These are phyloP conservation scores for Candoia aspera DNA, from an alignment of 2,113 vertebrate genomes.

Conservation along the genomic window DNA sequence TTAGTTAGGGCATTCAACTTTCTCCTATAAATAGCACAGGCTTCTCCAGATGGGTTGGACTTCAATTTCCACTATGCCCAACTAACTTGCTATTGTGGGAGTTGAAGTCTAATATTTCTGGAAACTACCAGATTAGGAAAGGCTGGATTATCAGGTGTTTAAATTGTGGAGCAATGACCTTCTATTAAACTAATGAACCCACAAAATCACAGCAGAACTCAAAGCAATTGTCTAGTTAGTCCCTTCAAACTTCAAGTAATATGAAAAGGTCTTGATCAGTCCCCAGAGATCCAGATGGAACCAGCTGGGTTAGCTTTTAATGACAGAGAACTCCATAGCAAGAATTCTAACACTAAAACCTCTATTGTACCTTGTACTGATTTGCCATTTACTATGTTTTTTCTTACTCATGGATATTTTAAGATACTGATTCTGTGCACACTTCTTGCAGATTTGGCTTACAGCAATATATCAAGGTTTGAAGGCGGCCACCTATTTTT, in stretches of 20 bases:
- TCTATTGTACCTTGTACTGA: no score
- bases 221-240: background rate
- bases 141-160: background rate
- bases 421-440: background rate
- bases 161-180: no score
- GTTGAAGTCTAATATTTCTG: no score
- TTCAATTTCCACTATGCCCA: no score
- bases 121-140: no score
- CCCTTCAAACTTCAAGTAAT: background rate
- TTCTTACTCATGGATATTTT: background rate
- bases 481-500: constrained; percentile 88
- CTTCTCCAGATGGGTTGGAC: no score
- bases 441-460: constrained; percentile 84
- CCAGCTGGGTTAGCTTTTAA: background rate
- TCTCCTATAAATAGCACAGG: no score
- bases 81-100: no score
- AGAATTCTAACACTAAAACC: background rate
- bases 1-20: background rate
- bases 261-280: background rate
- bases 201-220: background rate
- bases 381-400: background rate
- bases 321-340: background rate
- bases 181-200: background rate
- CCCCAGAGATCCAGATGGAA: background rate
- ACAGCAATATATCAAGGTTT: constrained; percentile 86